A percentile compares a stretch with the other conserved stretches of the same genome.
Evolutionary conservation across 2,797 vertebrate genomes (phyloP).

Genomic region (Xenops minutus): DNA sequence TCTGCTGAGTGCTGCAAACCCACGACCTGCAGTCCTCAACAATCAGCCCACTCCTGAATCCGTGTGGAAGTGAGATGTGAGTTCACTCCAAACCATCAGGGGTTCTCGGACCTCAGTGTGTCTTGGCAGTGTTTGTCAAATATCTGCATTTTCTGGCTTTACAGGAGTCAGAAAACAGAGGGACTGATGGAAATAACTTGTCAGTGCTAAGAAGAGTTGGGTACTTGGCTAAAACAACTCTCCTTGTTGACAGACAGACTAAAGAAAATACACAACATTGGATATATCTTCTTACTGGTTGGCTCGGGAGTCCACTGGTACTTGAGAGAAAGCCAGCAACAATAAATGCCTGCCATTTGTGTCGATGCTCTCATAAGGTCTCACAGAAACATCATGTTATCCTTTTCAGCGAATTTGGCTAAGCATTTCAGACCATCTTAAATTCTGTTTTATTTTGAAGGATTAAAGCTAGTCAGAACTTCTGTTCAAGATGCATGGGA

Average conservation of each 20-base stretch:
- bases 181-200: background rate
- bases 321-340: background rate
- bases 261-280: background rate
- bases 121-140: background rate
- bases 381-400: background rate
- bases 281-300: background rate
- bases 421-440: background rate
- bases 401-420: background rate
- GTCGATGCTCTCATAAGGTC: background rate
- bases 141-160: background rate
- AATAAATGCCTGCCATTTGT: background rate
- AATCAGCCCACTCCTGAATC: background rate
- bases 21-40: fast-evolving
- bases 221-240: background rate
- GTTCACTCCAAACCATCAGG: background rate
- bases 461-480: background rate
- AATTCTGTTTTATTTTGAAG: background rate
- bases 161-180: background rate
- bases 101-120: fast-evolving
- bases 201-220: background rate
- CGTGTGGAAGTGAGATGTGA: background rate
- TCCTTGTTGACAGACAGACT: background rate
- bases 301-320: background rate
- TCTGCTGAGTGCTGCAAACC: background rate
- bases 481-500: background rate